Conservation (phyloP, 2,888 invertebrate species). For the Epirrhoe tristata region DNA sequence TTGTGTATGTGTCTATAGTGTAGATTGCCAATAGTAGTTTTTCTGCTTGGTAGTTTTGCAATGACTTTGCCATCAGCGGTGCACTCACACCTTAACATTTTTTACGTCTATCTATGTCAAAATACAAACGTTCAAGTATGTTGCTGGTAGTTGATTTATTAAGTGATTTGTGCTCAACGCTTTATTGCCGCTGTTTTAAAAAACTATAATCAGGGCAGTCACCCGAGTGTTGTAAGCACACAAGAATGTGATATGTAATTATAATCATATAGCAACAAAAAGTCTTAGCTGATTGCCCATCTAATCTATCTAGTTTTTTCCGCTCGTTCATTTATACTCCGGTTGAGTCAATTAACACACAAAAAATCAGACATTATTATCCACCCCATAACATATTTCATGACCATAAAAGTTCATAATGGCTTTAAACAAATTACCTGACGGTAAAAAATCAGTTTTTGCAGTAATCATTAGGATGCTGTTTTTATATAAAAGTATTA, state of each 20-base stretch:
- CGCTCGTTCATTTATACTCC: slow-evolving; percentile 40
- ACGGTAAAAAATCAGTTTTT: slow-evolving; percentile 52
- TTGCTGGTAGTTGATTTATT: neutral
- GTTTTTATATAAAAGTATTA: slow-evolving; percentile 56
- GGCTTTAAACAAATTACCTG: slow-evolving; percentile 44
- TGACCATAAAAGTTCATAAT: slow-evolving; percentile 43
- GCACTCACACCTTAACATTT: slow-evolving; percentile 17
- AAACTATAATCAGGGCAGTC: slow-evolving; percentile 23
- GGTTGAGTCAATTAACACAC: slow-evolving; percentile 41
- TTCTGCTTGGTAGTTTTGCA: slow-evolving; percentile 22
- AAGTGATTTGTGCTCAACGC: neutral
- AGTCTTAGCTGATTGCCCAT: slow-evolving; percentile 39
- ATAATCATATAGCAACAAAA: slow-evolving; percentile 34
- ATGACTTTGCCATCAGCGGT: slow-evolving; percentile 21
- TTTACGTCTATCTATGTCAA: slow-evolving; percentile 21
- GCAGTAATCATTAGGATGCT: slow-evolving; percentile 44
- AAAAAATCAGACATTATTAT: slow-evolving; percentile 44
- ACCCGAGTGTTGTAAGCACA: slow-evolving; percentile 10
- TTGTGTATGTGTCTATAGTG: slow-evolving; percentile 13
- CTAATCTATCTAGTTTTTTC: slow-evolving; percentile 38
- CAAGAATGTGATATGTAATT: slow-evolving; percentile 12
- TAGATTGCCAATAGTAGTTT: slow-evolving; percentile 23
- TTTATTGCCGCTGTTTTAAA: slow-evolving; percentile 12
- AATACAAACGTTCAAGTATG: slow-evolving; percentile 16
- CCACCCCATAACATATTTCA: slow-evolving; percentile 43